Percentiles rank a stretch among this genome's conserved stretches.
These are phyloP conservation scores for Ispidina picta DNA, from an alignment of 2,797 vertebrate genomes.

Conservation along the genomic window DNA sequence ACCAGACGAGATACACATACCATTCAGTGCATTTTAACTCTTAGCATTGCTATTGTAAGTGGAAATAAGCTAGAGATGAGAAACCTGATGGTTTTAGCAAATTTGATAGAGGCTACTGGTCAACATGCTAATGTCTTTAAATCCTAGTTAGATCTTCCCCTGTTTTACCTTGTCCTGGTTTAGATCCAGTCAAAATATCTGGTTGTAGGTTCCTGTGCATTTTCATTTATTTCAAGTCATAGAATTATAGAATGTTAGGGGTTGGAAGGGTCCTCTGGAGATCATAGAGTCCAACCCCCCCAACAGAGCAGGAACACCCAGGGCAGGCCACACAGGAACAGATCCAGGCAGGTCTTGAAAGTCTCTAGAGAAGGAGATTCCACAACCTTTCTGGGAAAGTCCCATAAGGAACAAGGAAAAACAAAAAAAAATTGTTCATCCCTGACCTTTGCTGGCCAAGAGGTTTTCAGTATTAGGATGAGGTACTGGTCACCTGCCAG, in stretches of 20 bases:
- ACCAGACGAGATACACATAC: neutral
- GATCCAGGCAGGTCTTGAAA: too few species aligned
- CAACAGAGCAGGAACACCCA: too few species aligned
- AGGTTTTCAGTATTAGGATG: neutral
- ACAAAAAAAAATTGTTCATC: neutral
- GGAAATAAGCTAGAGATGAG: constrained; percentile 10
- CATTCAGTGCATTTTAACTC: constrained; percentile 37
- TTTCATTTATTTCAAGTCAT: neutral
- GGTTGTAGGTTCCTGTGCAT: neutral
- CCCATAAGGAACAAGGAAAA: neutral
- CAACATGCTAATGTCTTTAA: constrained; percentile 6
- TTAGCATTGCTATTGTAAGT: neutral
- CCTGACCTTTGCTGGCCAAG: neutral
- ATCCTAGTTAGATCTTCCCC: constrained; percentile 11
- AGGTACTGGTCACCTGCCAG: neutral
- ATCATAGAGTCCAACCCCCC: too few species aligned
- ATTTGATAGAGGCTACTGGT: neutral
- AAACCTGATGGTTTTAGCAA: neutral
- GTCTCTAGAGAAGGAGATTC: too few species aligned
- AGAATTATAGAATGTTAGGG: too few species aligned
- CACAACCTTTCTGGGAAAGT: neutral
- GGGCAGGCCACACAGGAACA: too few species aligned
- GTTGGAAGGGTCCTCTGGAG: too few species aligned
- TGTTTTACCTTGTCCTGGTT: constrained; percentile 1
- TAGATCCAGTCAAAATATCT: constrained; percentile 6